These are phyloP conservation scores for Incurvaria masculella DNA, from an alignment of 2,888 invertebrate species.

Conservation along the genomic window DNA sequence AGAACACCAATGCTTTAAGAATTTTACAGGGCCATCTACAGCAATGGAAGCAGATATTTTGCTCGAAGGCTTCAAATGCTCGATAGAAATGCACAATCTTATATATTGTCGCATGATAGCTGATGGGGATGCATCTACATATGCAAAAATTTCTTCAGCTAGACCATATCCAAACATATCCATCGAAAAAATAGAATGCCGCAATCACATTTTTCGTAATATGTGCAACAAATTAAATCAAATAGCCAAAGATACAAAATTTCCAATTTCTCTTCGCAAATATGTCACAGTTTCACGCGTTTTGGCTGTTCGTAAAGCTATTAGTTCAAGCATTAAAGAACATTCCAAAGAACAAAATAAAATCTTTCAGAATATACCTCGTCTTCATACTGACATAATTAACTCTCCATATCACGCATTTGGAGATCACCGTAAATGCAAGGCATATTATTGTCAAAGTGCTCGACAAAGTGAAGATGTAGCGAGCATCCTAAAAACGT, in stretches of 20 bases:
- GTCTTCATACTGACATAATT: not conserved
- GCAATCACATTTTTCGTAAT: conserved; percentile 5
- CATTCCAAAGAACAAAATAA: too few species aligned
- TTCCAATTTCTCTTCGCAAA: not conserved
- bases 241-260: not conserved
- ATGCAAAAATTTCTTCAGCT: conserved; percentile 2
- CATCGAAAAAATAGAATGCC: conserved; percentile 8
- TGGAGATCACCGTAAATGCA: conserved; percentile 5
- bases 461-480: not conserved
- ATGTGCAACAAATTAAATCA: not conserved
- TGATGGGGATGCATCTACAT: conserved; percentile 7
- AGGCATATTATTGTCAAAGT: conserved; percentile 2
- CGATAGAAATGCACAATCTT: conserved; percentile 2
- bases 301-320: not conserved
- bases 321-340: not conserved
- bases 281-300: not conserved
- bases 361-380: not conserved
- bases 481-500: not conserved
- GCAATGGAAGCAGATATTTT: conserved; percentile 7
- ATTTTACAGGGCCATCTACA: conserved; percentile 1
- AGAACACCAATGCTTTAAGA: conserved; percentile 1
- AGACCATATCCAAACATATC: conserved; percentile 2
- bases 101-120: conserved; percentile 6
- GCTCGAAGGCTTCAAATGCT: conserved; percentile 5
- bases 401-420: conserved; percentile 2